Percentiles rank a stretch among this genome's conserved stretches.
These are phyloP conservation scores for Thunnus albacares DNA, from an alignment of 2,797 vertebrate genomes.

Conservation along the genomic window DNA sequence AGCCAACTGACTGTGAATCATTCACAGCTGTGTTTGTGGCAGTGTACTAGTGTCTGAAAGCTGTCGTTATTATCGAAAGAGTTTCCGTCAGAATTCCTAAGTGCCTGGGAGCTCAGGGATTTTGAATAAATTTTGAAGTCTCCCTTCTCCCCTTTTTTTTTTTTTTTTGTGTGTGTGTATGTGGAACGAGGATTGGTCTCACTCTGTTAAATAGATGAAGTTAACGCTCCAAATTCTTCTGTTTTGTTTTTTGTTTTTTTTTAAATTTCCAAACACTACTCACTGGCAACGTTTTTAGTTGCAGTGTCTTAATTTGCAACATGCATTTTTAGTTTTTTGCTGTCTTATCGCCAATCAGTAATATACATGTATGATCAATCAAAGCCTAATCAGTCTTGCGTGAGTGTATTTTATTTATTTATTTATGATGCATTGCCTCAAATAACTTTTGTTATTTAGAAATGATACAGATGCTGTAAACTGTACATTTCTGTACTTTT, in stretches of 20 bases:
- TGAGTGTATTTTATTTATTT: slow-evolving; percentile 66
- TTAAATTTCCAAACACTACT: slow-evolving; percentile 41
- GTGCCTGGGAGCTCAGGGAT: slow-evolving; percentile 83
- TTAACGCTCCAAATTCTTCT: slow-evolving; percentile 31
- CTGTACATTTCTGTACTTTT: slow-evolving; percentile 44
- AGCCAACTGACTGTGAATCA: slow-evolving; percentile 16
- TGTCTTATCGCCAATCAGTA: slow-evolving; percentile 44
- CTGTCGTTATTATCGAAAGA: slow-evolving; percentile 36
- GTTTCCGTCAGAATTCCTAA: slow-evolving; percentile 62
- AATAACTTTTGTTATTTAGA: slow-evolving; percentile 34
- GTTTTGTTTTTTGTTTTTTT: not conserved
- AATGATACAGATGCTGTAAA: slow-evolving; percentile 45
- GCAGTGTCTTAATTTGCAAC: slow-evolving; percentile 40
- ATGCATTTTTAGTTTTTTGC: slow-evolving; percentile 7
- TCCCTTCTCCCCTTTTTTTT: slow-evolving; percentile 39
- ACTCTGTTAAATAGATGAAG: slow-evolving; percentile 6
- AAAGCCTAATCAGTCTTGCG: slow-evolving; percentile 15
- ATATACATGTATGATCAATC: slow-evolving; percentile 22
- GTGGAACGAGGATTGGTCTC: slow-evolving; percentile 8
- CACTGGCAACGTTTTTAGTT: slow-evolving; percentile 23
- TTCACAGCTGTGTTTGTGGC: not conserved
- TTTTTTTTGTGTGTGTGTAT: slow-evolving; percentile 17
- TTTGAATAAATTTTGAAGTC: slow-evolving; percentile 51
- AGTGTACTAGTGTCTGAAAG: slow-evolving; percentile 17
- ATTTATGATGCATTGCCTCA: slow-evolving; percentile 61